A percentile compares a stretch with the other conserved stretches of the same genome.
Conservation (phyloP, 2,113 vertebrate genomes). For the Sardina pilchardus region DNA sequence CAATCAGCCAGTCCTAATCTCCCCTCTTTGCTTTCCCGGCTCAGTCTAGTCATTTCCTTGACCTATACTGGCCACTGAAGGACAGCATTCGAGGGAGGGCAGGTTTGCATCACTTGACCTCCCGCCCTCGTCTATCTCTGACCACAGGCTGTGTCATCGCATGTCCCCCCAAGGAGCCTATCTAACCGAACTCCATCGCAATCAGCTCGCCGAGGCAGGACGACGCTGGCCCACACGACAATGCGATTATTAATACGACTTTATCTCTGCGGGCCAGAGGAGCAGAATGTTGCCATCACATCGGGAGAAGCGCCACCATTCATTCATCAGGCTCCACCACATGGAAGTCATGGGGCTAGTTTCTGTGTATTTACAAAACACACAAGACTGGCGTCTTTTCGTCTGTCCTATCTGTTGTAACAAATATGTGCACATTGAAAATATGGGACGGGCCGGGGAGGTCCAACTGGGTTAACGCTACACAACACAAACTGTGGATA, state of each 20-base stretch:
- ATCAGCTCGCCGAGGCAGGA: conserved; percentile 17
- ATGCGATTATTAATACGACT: conserved; percentile 2
- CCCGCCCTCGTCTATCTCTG: conserved; percentile 4
- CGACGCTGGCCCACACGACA: conserved; percentile 20
- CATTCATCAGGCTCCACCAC: not conserved
- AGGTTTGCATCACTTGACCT: not conserved
- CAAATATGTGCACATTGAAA: not conserved
- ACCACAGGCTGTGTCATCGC: not conserved
- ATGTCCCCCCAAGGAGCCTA: not conserved
- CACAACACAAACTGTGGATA: not conserved
- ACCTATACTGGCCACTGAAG: not conserved
- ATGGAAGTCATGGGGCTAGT: conserved; percentile 14
- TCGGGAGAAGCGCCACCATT: not conserved
- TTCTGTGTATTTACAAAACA: conserved; percentile 35
- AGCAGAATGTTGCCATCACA: not conserved
- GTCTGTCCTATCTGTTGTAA: not conserved
- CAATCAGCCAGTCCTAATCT: not conserved
- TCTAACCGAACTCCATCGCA: not conserved
- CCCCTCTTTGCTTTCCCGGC: not conserved
- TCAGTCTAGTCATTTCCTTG: not conserved
- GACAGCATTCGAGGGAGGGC: not conserved
- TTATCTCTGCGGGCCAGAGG: conserved; percentile 38
- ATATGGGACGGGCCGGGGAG: not conserved
- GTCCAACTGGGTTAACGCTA: not conserved
- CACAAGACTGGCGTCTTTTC: conserved; percentile 9